A percentile compares a stretch with the other conserved stretches of the same genome.
Evolutionary conservation across 2,797 vertebrate species (phyloP).

Genomic region (Pangasius djambal): DNA sequence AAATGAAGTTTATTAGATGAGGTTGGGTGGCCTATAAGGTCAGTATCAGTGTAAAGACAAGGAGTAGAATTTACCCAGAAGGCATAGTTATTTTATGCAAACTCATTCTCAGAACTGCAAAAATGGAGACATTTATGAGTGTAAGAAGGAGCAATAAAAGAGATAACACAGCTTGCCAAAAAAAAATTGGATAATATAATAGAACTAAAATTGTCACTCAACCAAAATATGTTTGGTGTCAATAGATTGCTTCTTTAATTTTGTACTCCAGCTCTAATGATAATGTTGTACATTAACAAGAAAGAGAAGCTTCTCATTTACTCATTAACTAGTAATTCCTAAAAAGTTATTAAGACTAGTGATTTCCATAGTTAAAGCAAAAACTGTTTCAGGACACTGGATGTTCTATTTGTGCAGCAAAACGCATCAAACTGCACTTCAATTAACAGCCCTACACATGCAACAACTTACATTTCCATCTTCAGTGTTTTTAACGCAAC

Average conservation of each 20-base stretch:
- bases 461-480: too few relatives aligned
- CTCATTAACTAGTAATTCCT: too few relatives aligned
- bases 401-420: too few relatives aligned
- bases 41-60: background rate
- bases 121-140: background rate
- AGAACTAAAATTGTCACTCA: background rate
- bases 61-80: background rate
- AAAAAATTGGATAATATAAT: background rate
- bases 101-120: background rate
- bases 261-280: background rate
- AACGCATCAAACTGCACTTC: too few relatives aligned
- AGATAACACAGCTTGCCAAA: background rate
- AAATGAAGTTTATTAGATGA: slow-evolving; percentile 6
- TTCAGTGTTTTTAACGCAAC: too few relatives aligned
- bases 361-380: too few relatives aligned
- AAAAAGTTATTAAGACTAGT: too few relatives aligned
- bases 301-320: too few relatives aligned
- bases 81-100: background rate
- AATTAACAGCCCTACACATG: too few relatives aligned
- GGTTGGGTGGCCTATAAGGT: background rate
- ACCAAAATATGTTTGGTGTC: background rate
- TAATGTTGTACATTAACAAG: background rate
- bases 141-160: background rate
- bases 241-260: background rate
- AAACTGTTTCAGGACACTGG: too few relatives aligned